phyloP scores from a whole-genome alignment of 2,888 invertebrate genomes.

The Drosophila subquinaria region DNA sequence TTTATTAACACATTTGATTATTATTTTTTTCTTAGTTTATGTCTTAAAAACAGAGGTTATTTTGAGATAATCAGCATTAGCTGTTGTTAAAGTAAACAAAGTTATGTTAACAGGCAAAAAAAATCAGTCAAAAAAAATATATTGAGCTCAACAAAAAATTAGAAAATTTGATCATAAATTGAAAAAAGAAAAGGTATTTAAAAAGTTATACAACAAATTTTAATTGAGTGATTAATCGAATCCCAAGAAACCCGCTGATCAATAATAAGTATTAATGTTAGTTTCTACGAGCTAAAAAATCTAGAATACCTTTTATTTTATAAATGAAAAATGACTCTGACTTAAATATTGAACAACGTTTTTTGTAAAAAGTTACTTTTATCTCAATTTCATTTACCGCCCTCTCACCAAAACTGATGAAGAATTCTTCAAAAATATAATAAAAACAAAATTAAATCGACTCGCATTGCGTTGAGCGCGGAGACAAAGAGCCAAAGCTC shows the following conservation, averaged over 20 bases:
- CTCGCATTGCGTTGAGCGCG: constrained; percentile 29
- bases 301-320: neutral
- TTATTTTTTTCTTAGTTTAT: too few species aligned
- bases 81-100: too few species aligned
- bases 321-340: neutral
- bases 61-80: too few species aligned
- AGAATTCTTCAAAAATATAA: constrained; percentile 34
- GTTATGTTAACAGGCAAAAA: too few species aligned
- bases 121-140: too few species aligned
- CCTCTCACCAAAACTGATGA: constrained; percentile 49
- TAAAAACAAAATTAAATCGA: constrained; percentile 27
- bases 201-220: neutral
- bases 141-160: too few species aligned
- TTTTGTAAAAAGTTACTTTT: neutral
- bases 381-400: neutral
- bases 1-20: neutral
- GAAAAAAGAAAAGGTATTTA: neutral
- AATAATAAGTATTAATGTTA: neutral
- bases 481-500: constrained; percentile 63
- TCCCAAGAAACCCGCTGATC: too few species aligned
- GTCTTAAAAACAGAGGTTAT: neutral
- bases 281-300: neutral
- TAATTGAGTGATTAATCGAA: too few species aligned
- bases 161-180: neutral
- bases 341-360: neutral